These are phyloP conservation scores for Mylabris sibirica DNA, from an alignment of 2,888 invertebrate species.

Conservation along the genomic window DNA sequence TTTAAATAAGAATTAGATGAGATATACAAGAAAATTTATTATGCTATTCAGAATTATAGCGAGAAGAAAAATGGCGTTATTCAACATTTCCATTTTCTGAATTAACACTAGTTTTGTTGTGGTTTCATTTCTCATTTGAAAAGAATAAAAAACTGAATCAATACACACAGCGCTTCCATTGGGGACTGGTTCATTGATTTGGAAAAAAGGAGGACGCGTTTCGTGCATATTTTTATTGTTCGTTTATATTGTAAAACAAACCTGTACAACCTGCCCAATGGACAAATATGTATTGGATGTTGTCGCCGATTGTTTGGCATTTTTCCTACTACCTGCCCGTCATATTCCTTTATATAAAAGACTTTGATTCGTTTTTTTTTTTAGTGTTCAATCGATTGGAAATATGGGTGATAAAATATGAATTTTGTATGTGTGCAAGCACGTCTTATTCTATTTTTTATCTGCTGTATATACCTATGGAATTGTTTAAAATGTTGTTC, in stretches of 20 bases:
- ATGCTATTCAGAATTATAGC: not conserved
- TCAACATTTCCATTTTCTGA: not conserved
- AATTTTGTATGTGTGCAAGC: slow-evolving; percentile 45
- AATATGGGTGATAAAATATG: slow-evolving; percentile 56
- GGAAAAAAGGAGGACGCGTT: not conserved
- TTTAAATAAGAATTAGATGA: slow-evolving; percentile 38
- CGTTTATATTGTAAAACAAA: slow-evolving; percentile 18
- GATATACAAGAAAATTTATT: slow-evolving; percentile 26
- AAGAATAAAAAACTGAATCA: not conserved
- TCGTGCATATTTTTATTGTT: slow-evolving; percentile 17
- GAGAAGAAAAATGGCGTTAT: not conserved
- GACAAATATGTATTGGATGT: slow-evolving; percentile 29
- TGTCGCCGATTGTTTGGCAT: slow-evolving; percentile 26
- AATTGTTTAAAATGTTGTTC: not conserved
- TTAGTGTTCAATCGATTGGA: slow-evolving; percentile 57
- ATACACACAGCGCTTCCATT: not conserved
- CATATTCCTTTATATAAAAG: slow-evolving; percentile 49
- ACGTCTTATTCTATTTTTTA: slow-evolving; percentile 46
- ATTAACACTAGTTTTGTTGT: not conserved
- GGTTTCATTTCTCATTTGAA: not conserved
- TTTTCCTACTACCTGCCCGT: slow-evolving; percentile 32
- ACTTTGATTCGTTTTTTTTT: slow-evolving; percentile 56
- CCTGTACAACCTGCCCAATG: slow-evolving; percentile 29
- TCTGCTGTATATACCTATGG: slow-evolving; percentile 33
- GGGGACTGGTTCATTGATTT: not conserved